phyloP scores from a whole-genome alignment of 2,113 vertebrate species.

The Lontra canadensis region DNA sequence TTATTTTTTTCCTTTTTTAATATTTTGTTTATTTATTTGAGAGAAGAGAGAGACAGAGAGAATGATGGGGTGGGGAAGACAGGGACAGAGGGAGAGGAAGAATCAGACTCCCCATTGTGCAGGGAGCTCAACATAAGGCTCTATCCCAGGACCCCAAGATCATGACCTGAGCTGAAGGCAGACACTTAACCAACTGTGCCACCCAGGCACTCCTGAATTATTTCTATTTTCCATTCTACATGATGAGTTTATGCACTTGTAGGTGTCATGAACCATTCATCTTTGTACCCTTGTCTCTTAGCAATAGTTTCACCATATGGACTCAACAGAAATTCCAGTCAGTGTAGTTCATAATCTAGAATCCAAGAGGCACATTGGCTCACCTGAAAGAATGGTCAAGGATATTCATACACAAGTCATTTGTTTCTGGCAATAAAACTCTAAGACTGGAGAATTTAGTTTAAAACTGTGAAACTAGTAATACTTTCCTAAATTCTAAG shows the following conservation, averaged over 20 bases:
- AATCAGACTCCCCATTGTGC: background rate
- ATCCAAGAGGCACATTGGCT: background rate
- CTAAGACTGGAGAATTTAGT: background rate
- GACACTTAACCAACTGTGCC: background rate
- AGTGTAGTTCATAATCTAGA: background rate
- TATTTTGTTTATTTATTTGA: background rate
- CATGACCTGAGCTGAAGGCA: background rate
- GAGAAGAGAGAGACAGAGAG: background rate
- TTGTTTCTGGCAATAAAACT: background rate
- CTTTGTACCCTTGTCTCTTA: background rate
- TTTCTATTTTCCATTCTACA: conserved; percentile 7
- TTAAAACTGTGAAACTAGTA: background rate
- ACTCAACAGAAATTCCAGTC: background rate
- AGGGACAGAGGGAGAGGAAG: background rate
- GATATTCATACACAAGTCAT: background rate
- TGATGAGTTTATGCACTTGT: background rate
- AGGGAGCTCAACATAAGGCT: background rate
- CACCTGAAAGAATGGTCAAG: background rate
- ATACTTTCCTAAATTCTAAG: background rate
- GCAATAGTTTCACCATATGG: background rate
- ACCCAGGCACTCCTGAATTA: background rate
- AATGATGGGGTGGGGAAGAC: background rate
- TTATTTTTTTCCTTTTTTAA: background rate
- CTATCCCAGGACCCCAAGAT: background rate
- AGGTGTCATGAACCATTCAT: background rate